phyloP scores from a whole-genome alignment of 2,888 invertebrate genomes.

The Amphipoea lucens region DNA sequence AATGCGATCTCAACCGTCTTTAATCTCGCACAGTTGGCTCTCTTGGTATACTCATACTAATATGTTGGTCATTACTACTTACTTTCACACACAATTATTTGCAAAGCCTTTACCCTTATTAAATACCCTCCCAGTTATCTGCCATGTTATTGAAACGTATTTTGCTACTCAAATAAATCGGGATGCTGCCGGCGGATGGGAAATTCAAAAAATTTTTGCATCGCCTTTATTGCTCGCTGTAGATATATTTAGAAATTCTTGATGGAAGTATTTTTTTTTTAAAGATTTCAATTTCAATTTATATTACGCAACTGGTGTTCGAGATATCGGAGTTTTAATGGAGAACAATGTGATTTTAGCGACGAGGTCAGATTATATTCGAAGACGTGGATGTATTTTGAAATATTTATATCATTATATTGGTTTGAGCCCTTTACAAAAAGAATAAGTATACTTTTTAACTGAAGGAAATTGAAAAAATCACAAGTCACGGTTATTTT shows the following conservation, averaged over 20 bases:
- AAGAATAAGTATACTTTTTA: not conserved
- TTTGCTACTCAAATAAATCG: slow-evolving; percentile 43
- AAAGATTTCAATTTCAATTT: slow-evolving; percentile 52
- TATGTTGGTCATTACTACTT: slow-evolving; percentile 56
- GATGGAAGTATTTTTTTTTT: slow-evolving; percentile 43
- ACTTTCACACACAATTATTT: slow-evolving; percentile 60
- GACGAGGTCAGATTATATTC: not conserved
- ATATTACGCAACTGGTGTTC: slow-evolving; percentile 26
- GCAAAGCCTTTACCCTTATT: slow-evolving; percentile 47
- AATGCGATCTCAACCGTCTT: slow-evolving; percentile 66
- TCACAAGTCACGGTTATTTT: no score
- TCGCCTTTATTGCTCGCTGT: slow-evolving; percentile 43
- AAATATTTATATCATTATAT: not conserved
- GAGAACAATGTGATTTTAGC: slow-evolving; percentile 11
- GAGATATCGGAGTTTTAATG: slow-evolving; percentile 27
- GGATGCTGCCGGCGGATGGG: slow-evolving; percentile 2
- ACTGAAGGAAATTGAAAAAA: not conserved
- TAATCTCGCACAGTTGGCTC: slow-evolving; percentile 63
- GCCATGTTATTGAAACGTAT: slow-evolving; percentile 47
- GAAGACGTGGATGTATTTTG: not conserved
- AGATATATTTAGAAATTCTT: slow-evolving; percentile 46
- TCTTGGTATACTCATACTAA: slow-evolving; percentile 31
- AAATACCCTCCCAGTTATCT: slow-evolving; percentile 33
- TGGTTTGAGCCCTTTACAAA: not conserved
- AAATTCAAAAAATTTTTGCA: slow-evolving; percentile 54